These are phyloP conservation scores for Agonum fuliginosum DNA, from an alignment of 2,888 invertebrate genomes.

Conservation along the genomic window DNA sequence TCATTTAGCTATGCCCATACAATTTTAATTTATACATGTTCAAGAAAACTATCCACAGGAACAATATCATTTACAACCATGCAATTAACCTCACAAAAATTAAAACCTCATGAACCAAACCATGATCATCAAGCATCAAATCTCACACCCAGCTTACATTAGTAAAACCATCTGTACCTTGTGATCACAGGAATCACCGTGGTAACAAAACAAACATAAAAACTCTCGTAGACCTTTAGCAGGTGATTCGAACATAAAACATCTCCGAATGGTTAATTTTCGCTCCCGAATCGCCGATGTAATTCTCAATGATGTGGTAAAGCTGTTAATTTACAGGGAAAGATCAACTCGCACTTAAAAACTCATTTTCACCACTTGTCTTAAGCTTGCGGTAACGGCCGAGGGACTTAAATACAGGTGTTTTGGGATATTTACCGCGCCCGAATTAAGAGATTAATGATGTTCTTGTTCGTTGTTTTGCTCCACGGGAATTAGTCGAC, in stretches of 20 bases:
- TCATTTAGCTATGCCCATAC: too few species aligned
- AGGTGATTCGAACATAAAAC: constrained; percentile 40
- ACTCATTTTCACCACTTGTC: constrained; percentile 58
- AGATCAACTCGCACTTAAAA: constrained; percentile 51
- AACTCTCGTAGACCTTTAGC: constrained; percentile 23
- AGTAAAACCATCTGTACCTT: constrained; percentile 4
- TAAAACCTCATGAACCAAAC: not conserved
- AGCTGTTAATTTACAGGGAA: constrained; percentile 47
- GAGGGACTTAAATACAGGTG: constrained; percentile 57
- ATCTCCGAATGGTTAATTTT: constrained; percentile 39
- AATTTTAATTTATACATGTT: too few species aligned
- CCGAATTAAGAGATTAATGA: constrained; percentile 58
- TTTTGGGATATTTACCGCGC: constrained; percentile 47
- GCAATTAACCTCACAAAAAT: constrained; percentile 3
- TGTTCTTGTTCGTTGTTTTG: constrained; percentile 30
- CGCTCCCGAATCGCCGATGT: constrained; percentile 39
- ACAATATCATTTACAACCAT: too few species aligned
- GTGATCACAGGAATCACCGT: constrained; percentile 5
- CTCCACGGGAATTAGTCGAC: constrained; percentile 18
- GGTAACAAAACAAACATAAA: constrained; percentile 51
- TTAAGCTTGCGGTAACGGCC: constrained; percentile 36
- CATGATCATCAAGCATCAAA: too few species aligned
- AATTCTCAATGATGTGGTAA: constrained; percentile 25
- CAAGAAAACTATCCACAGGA: too few species aligned
- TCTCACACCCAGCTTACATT: constrained; percentile 13